Conservation (phyloP, 2,113 vertebrate species). For the Zosterops borbonicus region DNA sequence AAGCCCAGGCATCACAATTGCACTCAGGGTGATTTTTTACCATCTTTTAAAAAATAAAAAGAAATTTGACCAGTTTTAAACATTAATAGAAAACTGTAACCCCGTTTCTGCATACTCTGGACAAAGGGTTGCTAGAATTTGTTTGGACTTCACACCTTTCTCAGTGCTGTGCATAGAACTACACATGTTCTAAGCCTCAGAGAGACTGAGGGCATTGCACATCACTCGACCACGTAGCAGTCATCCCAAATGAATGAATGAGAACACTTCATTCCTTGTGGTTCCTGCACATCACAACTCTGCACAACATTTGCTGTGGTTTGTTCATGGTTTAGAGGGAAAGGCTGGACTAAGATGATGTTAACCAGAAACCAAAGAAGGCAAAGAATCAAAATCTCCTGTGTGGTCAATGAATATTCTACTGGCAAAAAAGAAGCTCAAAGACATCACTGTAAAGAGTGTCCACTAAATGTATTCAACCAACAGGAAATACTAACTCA, state of each 20-base stretch:
- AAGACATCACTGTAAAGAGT: background rate
- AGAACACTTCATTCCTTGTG: background rate
- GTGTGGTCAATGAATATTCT: background rate
- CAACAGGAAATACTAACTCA: background rate
- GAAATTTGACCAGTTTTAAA: background rate
- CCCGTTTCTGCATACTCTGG: background rate
- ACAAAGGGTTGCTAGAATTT: background rate
- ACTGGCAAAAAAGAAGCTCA: background rate
- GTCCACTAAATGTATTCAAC: background rate
- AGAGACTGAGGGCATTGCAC: background rate
- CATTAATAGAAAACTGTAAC: background rate
- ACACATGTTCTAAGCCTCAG: background rate
- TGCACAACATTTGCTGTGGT: background rate
- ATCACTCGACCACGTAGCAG: fast-evolving
- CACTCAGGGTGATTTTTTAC: background rate
- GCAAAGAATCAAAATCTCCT: background rate
- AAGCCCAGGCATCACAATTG: background rate
- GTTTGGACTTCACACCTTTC: background rate
- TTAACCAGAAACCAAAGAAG: background rate
- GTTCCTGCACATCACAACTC: background rate
- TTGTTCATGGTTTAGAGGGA: background rate
- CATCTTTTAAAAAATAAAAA: background rate
- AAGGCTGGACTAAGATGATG: background rate
- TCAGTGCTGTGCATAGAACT: background rate
- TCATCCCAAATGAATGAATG: background rate